Base-by-base conservation (phyloP, 2,888 invertebrate genomes). In the Argynnis bischoffii region DNA sequence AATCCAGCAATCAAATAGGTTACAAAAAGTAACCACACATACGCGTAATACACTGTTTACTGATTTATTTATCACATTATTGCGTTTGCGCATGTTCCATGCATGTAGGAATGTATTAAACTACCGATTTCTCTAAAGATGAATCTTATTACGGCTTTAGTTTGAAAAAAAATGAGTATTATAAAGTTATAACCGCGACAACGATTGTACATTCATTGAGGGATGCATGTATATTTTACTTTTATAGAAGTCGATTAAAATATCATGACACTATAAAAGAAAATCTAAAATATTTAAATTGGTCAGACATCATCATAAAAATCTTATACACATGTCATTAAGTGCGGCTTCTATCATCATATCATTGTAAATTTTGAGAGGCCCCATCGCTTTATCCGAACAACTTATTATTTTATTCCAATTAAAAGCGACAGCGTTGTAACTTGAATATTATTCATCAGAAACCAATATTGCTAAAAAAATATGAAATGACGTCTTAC, bases 371-470 rank as follows among this genome's bases (percentile, higher is more conserved):
- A 75, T 77, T 79, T 76, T 73, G 82, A 86, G 91, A 81, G 90
- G 89, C 89, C 90, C 86, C 80, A 80, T 69, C 84, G 80, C 89
- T 85, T 89, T 88, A 87, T 78, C 65, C 63, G 65, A 57, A 47
- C 26, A 47, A 63, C 57, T 67, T 67, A 65, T 59, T 55, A 56
- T 63, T 60, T 54, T 63, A 53, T 18, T 55, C 35, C 35, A 72
- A 65, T 59, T 48, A 64, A 47, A 66, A 63, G 67, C 69, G 69
- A 41, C 55, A 41, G 71, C 71, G 71, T 65, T 51, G 6, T 53
- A 26, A 18, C 55, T 5, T 13, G 26, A 59, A 8, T n/a, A 18
- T 56, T 5, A 11, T 11, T 31, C 1, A 21, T 47, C 11, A 26
- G 6, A 50, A 26, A 50, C 11, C 6, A n/a, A 48, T 60, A n/a